A percentile compares a stretch with the other conserved stretches of the same genome.
phyloP scores from a whole-genome alignment of 2,888 invertebrate species.

The Amiota communis region DNA sequence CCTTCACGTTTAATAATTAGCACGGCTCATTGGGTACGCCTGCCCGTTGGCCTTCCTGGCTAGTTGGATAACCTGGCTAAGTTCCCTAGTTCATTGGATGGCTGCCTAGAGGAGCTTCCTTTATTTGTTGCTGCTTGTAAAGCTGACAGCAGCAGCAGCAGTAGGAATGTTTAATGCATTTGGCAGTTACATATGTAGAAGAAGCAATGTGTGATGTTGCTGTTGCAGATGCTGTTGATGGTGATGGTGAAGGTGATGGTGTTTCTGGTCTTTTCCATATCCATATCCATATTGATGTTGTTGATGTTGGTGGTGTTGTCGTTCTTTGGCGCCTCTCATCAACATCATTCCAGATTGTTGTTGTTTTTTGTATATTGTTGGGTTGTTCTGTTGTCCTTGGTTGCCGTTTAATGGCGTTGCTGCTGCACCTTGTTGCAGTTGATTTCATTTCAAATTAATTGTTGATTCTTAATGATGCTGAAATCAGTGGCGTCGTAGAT shows the following conservation, averaged over 20 bases:
- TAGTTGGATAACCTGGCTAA: conserved; percentile 34
- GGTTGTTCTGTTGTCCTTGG: not conserved
- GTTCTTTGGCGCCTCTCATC: conserved; percentile 65
- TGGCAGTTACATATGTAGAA: conserved; percentile 32
- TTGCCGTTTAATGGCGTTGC: conserved; percentile 10
- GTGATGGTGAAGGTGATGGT: too few species aligned
- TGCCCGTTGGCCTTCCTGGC: not conserved
- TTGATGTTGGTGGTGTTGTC: conserved; percentile 50
- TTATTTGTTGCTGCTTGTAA: conserved; percentile 33
- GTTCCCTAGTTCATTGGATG: conserved; percentile 36
- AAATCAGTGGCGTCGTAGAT: too few species aligned
- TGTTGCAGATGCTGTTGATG: not conserved
- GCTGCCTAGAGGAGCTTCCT: not conserved
- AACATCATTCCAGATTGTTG: conserved; percentile 33
- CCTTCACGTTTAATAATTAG: conserved; percentile 9
- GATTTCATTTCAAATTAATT: not conserved
- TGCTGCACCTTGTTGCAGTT: conserved; percentile 3
- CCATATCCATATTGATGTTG: too few species aligned
- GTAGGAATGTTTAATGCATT: conserved; percentile 50
- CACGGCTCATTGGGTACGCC: conserved; percentile 17
- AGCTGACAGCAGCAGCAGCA: conserved; percentile 47
- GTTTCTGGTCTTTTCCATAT: too few species aligned
- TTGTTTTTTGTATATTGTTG: not conserved
- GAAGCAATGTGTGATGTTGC: conserved; percentile 7
- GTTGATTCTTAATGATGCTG: conserved; percentile 19